phyloP scores from a whole-genome alignment of 2,113 vertebrate genomes.

The Cephalopterus ornatus region DNA sequence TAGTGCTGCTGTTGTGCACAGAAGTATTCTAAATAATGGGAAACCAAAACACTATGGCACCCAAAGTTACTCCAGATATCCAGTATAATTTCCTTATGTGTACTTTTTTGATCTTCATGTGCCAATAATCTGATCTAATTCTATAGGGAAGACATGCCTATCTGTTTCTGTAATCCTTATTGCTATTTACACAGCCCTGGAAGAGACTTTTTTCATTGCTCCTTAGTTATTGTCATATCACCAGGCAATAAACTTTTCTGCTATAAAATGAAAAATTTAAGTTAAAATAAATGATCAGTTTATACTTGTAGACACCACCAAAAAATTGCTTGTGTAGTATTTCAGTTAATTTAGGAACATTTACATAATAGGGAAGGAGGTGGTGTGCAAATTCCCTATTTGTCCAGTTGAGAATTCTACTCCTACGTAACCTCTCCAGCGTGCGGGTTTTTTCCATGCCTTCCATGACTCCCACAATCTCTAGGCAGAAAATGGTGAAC shows the following conservation, averaged over 20 bases:
- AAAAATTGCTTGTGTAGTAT: not conserved
- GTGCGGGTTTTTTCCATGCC: not conserved
- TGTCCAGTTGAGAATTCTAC: not conserved
- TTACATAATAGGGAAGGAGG: not conserved
- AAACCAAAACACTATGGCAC: not conserved
- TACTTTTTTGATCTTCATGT: not conserved
- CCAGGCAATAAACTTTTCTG: not conserved
- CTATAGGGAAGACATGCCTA: not conserved
- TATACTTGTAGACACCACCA: not conserved
- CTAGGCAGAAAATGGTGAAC: slow-evolving; percentile 16
- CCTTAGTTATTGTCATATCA: not conserved
- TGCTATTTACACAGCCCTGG: not conserved
- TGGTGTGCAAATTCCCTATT: not conserved
- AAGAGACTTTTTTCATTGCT: not conserved
- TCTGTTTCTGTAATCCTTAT: not conserved
- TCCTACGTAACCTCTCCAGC: not conserved
- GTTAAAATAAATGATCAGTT: not conserved
- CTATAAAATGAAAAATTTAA: not conserved
- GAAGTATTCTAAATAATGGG: not conserved
- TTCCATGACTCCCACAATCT: not conserved
- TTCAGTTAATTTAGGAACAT: not conserved
- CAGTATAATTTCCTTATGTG: not conserved
- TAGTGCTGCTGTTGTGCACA: not conserved
- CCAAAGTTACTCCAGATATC: not conserved
- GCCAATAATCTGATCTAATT: not conserved